Base-by-base conservation (phyloP, 2,797 vertebrate genomes). In the Sarcoramphus papa region DNA sequence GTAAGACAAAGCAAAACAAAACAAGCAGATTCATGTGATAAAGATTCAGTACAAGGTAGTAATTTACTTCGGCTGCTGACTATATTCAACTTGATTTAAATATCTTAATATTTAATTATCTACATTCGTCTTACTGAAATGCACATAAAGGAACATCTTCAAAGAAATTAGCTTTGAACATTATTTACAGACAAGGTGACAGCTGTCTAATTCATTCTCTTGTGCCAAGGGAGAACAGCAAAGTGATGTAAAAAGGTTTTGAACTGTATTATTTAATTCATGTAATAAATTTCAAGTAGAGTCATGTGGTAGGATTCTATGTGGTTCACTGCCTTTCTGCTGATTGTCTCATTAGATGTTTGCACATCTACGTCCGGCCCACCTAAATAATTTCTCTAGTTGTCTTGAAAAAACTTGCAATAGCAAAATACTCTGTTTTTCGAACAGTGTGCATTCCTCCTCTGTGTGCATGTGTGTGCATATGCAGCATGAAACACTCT, bases 81-180 rank as follows among this genome's bases (percentile, higher is more conserved):
- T 85, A 63, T 75, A 78, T 85, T 95, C 90, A 62, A 65, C n/a
- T 88, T 93, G 88, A 92, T 96, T 96, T 96, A 95, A 97, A 96
- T 97, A 95, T 74, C 97, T 96, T 95, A 96, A 96, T 97, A 97
- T 97, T 97, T 96, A 93, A 97, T 97, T 92, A 94, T 85, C 90
- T 93, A 65, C 68, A 93, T 92, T 94, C 54, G 2, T 95, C 83
- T 94, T 80, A 79, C 85, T 92, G 93, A 96, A 96, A 91, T 35
- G 40, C 85, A 83, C 54, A 95, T 91, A 95, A 94, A 95, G 88
- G 72, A 92, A 92, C 59, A 93, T 85, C 95, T 95, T 96, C 92
- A 92, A 87, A 95, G 92, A 95, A 93, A 95, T 89, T 86, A 93
- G 57, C 94, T 95, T 96, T 97, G 95, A 96, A 93, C 95, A 96